Evolutionary conservation across 2,113 vertebrate genomes (phyloP).

Genomic region (Chunga burmeisteri): DNA sequence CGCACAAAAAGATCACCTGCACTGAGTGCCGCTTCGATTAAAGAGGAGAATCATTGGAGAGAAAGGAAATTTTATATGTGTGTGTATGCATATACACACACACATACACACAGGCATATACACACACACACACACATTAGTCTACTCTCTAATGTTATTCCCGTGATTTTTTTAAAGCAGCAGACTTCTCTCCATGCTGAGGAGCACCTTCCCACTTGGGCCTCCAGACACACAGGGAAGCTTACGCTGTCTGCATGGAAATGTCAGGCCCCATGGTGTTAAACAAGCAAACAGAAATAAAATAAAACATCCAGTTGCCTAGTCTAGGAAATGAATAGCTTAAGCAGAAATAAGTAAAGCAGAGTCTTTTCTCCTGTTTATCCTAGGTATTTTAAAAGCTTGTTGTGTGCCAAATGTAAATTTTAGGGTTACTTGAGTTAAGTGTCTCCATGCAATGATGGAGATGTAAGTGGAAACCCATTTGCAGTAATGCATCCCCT

Average conservation of each 20-base stretch:
- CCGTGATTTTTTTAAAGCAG: background rate
- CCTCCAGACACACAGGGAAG: background rate
- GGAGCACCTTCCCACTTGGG: background rate
- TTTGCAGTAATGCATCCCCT: background rate
- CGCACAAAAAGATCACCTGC: background rate
- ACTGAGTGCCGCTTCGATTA: background rate
- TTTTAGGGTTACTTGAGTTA: background rate
- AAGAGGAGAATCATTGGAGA: background rate
- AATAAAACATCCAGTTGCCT: background rate
- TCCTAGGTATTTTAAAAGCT: conserved; percentile 4
- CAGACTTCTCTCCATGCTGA: background rate
- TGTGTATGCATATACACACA: background rate
- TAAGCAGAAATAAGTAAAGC: background rate
- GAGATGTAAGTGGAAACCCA: background rate
- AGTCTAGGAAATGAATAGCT: background rate
- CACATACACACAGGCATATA: background rate
- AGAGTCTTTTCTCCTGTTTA: background rate
- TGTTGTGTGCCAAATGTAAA: background rate
- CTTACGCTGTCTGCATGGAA: background rate
- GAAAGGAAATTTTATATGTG: background rate
- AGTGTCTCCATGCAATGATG: background rate
- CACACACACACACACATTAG: background rate
- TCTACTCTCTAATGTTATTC: background rate
- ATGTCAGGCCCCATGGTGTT: background rate
- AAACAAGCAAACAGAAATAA: background rate